Conservation (phyloP, 2,888 invertebrate species). For the Hyposoter didymator region DNA sequence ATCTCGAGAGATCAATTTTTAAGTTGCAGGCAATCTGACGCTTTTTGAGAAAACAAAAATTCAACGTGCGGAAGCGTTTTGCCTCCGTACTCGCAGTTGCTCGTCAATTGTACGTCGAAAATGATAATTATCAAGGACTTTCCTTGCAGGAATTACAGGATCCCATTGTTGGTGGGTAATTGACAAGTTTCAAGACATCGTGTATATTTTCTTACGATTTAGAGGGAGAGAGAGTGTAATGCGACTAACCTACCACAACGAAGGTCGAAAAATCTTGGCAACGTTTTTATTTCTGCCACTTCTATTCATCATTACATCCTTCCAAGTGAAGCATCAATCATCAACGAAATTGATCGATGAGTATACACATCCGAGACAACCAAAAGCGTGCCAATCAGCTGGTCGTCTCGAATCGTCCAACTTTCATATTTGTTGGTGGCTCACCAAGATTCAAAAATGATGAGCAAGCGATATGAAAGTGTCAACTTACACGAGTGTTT, state of each 20-base stretch:
- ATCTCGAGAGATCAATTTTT: not conserved
- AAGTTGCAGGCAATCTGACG: not conserved
- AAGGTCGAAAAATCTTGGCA: slow-evolving; percentile 18
- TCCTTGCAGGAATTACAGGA: not conserved
- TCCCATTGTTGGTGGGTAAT: not conserved
- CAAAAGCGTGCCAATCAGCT: slow-evolving; percentile 1
- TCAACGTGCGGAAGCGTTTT: too few relatives aligned
- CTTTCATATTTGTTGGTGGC: not conserved
- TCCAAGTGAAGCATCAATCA: slow-evolving; percentile 13
- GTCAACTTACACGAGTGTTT: not conserved
- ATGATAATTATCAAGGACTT: not conserved
- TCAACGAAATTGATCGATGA: slow-evolving; percentile 1
- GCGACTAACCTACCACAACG: slow-evolving; percentile 57
- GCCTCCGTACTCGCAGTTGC: not conserved
- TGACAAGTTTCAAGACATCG: not conserved
- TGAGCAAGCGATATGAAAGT: slow-evolving; percentile 8
- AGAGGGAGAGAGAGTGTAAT: not conserved
- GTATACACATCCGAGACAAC: not conserved
- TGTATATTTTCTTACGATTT: not conserved
- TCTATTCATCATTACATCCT: not conserved
- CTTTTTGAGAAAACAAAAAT: not conserved
- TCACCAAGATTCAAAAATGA: not conserved
- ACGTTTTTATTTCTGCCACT: not conserved
- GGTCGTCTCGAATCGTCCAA: not conserved
- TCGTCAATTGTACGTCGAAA: not conserved